These are phyloP conservation scores for Eptatretus atami DNA, from an alignment of 2,797 vertebrate genomes.

Conservation along the genomic window DNA sequence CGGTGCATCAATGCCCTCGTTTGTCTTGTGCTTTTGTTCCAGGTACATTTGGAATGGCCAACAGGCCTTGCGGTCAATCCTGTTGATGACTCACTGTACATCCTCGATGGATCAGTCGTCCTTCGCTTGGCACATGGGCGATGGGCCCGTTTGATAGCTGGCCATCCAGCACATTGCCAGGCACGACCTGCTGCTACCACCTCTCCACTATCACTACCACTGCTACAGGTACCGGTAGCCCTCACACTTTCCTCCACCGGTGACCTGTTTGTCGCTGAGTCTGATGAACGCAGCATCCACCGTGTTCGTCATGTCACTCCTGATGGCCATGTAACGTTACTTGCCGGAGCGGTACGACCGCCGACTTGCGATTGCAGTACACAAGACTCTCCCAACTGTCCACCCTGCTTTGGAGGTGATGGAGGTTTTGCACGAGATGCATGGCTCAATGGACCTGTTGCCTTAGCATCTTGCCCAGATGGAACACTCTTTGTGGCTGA, in stretches of 20 bases:
- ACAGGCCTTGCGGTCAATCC: conserved; percentile 77
- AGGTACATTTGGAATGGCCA: conserved; percentile 92
- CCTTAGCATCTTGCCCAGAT: conserved; percentile 55
- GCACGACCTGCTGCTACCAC: conserved; percentile 16
- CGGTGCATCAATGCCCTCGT: neutral
- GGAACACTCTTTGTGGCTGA: conserved; percentile 77
- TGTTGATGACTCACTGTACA: conserved; percentile 80
- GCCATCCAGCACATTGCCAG: conserved; percentile 89
- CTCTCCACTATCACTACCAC: neutral
- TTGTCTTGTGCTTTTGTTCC: conserved; percentile 4
- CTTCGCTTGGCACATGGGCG: conserved; percentile 91
- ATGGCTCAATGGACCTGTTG: conserved; percentile 51
- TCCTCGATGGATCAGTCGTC: conserved; percentile 83
- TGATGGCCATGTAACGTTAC: conserved; percentile 60
- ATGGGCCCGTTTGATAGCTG: conserved; percentile 71
- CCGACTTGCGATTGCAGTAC: conserved; percentile 88
- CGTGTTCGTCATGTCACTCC: conserved; percentile 71
- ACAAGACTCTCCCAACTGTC: conserved; percentile 18
- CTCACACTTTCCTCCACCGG: conserved; percentile 62
- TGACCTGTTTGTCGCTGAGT: conserved; percentile 65
- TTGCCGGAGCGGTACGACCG: conserved; percentile 62
- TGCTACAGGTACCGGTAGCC: conserved; percentile 60
- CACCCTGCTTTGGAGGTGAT: conserved; percentile 79
- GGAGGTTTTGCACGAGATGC: conserved; percentile 88
- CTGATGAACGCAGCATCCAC: conserved; percentile 86